Conservation (phyloP, 2,797 vertebrate species). For the Sebastes itinus region DNA sequence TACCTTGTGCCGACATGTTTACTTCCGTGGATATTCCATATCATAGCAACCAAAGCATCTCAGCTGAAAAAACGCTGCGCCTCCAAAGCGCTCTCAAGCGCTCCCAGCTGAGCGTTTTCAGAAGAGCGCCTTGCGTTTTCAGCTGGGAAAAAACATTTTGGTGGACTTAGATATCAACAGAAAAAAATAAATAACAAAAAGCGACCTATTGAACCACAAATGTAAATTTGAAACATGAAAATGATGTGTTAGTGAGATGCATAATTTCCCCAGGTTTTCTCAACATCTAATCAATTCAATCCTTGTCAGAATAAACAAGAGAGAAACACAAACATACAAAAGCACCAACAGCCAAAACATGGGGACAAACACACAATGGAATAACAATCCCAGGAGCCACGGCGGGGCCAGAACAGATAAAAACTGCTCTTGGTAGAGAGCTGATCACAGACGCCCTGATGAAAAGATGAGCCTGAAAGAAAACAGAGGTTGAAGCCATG, state of each 20-base stretch:
- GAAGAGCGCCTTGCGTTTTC: too few species aligned
- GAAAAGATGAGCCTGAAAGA: constrained; percentile 13
- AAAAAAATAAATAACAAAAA: background rate
- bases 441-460: constrained; percentile 14
- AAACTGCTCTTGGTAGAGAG: background rate
- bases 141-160: too few species aligned
- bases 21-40: too few species aligned
- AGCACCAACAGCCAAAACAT: background rate
- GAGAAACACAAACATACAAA: background rate
- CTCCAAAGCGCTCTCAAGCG: too few species aligned
- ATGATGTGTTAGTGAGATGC: background rate
- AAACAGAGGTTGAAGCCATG: background rate
- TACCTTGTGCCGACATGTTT: too few species aligned
- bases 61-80: too few species aligned
- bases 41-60: too few species aligned
- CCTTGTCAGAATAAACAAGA: background rate
- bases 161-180: background rate
- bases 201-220: background rate
- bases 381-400: background rate
- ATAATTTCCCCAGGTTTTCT: background rate
- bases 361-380: background rate
- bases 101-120: too few species aligned
- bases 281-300: background rate
- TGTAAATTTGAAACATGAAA: background rate
- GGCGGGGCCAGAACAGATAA: constrained; percentile 6